Percentiles rank a stretch among this genome's conserved stretches.
Evolutionary conservation across 2,113 vertebrate species (phyloP).

Genomic region (Pelodiscus sinensis): DNA sequence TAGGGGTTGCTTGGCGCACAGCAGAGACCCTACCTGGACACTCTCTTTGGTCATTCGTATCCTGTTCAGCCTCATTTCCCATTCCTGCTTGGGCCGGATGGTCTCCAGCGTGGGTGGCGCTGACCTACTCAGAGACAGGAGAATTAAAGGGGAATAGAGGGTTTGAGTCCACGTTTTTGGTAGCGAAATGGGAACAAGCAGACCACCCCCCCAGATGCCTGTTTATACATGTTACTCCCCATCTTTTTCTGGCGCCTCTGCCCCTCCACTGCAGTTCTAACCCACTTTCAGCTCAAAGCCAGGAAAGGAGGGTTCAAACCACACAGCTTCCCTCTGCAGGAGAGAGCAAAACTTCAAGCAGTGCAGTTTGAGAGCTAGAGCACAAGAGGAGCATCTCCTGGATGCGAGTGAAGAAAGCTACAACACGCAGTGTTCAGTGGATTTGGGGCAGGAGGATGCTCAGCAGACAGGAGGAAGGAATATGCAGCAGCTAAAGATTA

Average conservation of each 20-base stretch:
- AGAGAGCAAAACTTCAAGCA: not conserved
- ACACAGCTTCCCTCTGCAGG: not conserved
- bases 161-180: not conserved
- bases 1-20: not conserved
- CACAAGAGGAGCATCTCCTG: not conserved
- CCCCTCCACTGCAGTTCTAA: rapidly evolving
- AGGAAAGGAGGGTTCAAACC: not conserved
- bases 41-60: constrained; percentile 81
- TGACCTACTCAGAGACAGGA: constrained; percentile 74
- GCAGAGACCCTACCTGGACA: constrained; percentile 73
- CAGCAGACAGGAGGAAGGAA: not conserved
- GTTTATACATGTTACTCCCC: rapidly evolving
- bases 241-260: not conserved
- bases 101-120: constrained; percentile 78
- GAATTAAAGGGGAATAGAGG: constrained; percentile 18
- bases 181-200: not conserved
- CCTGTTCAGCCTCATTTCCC: constrained; percentile 81
- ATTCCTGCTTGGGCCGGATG: constrained; percentile 81
- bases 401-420: not conserved
- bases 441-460: rapidly evolving
- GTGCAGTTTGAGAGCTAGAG: not conserved
- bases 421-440: rapidly evolving
- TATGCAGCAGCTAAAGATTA: not conserved
- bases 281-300: rapidly evolving
- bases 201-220: rapidly evolving